Conservation (phyloP, 2,113 vertebrate species). For the Spea bombifrons region DNA sequence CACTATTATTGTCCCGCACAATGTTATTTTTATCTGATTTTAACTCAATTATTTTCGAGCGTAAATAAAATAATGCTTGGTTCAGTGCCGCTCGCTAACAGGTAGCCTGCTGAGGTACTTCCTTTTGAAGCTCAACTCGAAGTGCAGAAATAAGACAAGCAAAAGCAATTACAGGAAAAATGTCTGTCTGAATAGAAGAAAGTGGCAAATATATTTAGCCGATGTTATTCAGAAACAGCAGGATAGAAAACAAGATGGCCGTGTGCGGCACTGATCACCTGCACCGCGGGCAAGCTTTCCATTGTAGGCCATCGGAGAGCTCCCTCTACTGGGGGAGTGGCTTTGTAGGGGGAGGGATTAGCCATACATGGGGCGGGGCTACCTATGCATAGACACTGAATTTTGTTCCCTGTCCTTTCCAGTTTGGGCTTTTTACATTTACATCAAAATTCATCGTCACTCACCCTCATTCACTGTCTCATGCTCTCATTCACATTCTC, state of each 20-base stretch:
- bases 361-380: too few relatives aligned
- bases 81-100: slow-evolving; percentile 2
- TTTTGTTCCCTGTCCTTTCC: too few relatives aligned
- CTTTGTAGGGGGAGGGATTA: too few relatives aligned
- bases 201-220: not conserved
- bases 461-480: too few relatives aligned
- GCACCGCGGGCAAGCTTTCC: not conserved
- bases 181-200: not conserved
- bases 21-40: slow-evolving; percentile 39
- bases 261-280: not conserved
- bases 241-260: too few relatives aligned
- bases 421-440: too few relatives aligned
- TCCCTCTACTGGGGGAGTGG: too few relatives aligned
- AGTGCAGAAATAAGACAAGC: slow-evolving; percentile 8
- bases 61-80: slow-evolving; percentile 1
- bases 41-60: slow-evolving; percentile 41
- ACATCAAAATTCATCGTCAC: too few relatives aligned
- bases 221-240: not conserved
- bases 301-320: too few relatives aligned
- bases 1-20: slow-evolving; percentile 12
- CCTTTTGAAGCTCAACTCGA: not conserved
- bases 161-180: slow-evolving; percentile 25
- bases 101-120: slow-evolving; percentile 27
- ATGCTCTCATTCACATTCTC: too few relatives aligned
- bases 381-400: too few relatives aligned